phyloP scores from a whole-genome alignment of 1,140 invertebrate genomes.

The Diachasma alloeum region DNA sequence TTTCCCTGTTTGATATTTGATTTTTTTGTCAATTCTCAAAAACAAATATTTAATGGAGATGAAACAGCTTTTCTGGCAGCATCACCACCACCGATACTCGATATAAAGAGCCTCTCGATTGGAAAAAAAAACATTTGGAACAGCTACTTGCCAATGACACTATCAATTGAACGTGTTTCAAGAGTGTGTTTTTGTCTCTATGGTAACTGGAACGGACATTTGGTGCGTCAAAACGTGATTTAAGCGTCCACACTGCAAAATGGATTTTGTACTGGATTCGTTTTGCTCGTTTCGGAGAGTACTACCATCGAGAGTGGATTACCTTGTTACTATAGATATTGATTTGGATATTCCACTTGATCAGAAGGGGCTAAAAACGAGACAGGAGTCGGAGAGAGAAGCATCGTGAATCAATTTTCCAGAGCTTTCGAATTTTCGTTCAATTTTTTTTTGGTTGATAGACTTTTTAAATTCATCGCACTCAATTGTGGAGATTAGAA shows the following conservation, averaged over 20 bases:
- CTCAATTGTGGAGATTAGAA: not conserved
- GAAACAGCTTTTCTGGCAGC: too few relatives aligned
- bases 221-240: constrained; percentile 10
- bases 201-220: not conserved
- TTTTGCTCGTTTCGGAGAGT: not conserved
- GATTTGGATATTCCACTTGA: constrained; percentile 12
- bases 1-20: too few relatives aligned
- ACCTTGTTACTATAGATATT: constrained; percentile 18
- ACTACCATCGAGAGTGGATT: constrained; percentile 13
- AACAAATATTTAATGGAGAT: too few relatives aligned
- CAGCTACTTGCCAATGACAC: constrained; percentile 1
- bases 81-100: too few relatives aligned
- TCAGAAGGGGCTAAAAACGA: not conserved
- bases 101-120: too few relatives aligned
- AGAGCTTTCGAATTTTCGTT: constrained; percentile 14
- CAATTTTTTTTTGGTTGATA: not conserved
- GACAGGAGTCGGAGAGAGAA: not conserved
- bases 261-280: constrained; percentile 6
- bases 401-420: constrained; percentile 10
- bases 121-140: not conserved
- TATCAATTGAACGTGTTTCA: not conserved
- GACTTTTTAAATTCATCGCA: not conserved
- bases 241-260: constrained; percentile 5
- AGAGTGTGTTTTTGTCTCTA: not conserved
- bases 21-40: too few relatives aligned